Evolutionary conservation across 2,888 invertebrate species (phyloP).

Genomic region (Trichopoda pennipes): DNA sequence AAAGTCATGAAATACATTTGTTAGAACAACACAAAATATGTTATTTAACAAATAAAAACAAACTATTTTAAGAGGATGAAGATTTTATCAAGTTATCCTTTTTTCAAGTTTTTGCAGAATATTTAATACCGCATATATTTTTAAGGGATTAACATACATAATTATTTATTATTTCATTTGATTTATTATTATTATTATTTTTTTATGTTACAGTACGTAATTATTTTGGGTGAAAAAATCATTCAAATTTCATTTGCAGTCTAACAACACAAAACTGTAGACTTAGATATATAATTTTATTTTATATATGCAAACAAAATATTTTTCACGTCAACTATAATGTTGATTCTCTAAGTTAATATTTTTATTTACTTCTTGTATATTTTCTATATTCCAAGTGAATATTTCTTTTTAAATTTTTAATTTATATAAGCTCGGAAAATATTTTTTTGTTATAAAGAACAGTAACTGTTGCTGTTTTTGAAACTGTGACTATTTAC

Average conservation of each 20-base stretch:
- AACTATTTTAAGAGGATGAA: no score
- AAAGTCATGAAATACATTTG: no score
- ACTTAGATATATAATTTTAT: background rate
- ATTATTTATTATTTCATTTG: constrained; percentile 40
- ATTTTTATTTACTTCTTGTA: background rate
- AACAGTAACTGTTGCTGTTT: no score
- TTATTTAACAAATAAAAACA: no score
- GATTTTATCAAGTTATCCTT: no score
- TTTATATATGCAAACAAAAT: constrained; percentile 1
- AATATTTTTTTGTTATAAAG: no score
- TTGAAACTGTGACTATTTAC: no score
- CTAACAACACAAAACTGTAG: background rate
- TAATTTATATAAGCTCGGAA: no score
- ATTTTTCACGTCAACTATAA: constrained; percentile 12
- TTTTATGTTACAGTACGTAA: background rate
- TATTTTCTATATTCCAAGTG: no score
- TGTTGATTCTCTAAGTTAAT: background rate
- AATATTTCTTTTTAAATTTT: no score
- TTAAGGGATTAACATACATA: constrained; percentile 33
- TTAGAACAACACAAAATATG: no score
- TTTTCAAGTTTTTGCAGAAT: background rate
- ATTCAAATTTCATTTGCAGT: background rate
- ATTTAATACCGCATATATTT: background rate
- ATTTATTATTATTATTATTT: constrained; percentile 52
- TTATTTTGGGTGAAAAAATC: background rate